Evolutionary conservation across 2,113 vertebrate species (phyloP), one percentile per base, ranked within the genome.

Genomic region (Periophthalmodon schlosseri): DNA sequence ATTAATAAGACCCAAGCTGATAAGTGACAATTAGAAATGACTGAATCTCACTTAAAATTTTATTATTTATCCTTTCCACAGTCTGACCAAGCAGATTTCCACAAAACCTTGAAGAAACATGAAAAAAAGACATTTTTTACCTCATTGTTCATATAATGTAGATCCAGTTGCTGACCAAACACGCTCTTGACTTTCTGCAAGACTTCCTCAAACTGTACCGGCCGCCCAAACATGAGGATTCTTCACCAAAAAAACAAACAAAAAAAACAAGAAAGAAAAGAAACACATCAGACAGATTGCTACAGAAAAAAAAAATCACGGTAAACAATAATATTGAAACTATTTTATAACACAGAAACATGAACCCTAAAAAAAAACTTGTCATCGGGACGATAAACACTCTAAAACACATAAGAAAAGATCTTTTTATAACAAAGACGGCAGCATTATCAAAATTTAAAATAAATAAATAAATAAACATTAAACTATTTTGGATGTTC

Each of bases 101-200:
- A 56, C n/a, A 56, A 33, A 16, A 13, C 36, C 15, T 16, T 50
- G 57, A 6, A 49, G 23, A 47, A 46, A 11, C 12, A 21, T n/a
- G 16, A 44, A 47, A 36, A 44, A 70, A 65, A 52, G 65, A 24
- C 18, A 44, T 8, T 46, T 70, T 56, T 84, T 90, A 98, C 97
- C 95, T 99, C 97, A 23, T 97, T 98, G 91, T 96, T 98, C 94
- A 97, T 95, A 82, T 98, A 99, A 92, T 97, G 94, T 39, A 98
- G 94, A 83, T 97, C 96, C 28, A 99, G 91, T 63, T 94, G 95
- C 84, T 97, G 97, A 57, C 96, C 96, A 83, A 98, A 99, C 20
- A 95, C 96, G 12, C 92, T 89, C 86, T 95, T 95, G 78, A 98
- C 96, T 87, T 99, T 99, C 91, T 95, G 95, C 61, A 96, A 95